Conservation (phyloP, 2,888 invertebrate species). For the Tholera decimalis region DNA sequence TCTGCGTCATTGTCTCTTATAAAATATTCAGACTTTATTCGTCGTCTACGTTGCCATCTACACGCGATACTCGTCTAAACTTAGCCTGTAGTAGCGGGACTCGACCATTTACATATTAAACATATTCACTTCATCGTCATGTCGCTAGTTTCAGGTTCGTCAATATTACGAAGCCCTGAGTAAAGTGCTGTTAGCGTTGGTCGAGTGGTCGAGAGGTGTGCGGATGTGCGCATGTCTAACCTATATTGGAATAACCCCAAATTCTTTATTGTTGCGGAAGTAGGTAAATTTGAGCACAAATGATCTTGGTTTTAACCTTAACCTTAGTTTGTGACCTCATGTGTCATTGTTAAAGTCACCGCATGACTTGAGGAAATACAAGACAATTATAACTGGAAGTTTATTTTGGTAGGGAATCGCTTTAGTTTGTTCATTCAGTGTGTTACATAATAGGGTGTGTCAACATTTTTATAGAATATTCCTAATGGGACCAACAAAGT, state of each 20-base stretch:
- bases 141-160: constrained; percentile 9
- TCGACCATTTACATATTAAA: constrained; percentile 48
- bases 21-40: constrained; percentile 63
- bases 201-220: constrained; percentile 10
- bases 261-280: constrained; percentile 51
- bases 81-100: constrained; percentile 49
- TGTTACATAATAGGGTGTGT: background rate
- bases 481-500: background rate
- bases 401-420: constrained; percentile 15
- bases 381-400: constrained; percentile 16
- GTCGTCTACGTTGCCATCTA: constrained; percentile 33
- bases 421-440: constrained; percentile 12
- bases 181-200: too few relatives aligned
- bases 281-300: constrained; percentile 54
- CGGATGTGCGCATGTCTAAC: constrained; percentile 51
- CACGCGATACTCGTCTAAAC: constrained; percentile 54
- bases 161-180: constrained; percentile 12
- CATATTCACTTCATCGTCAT: constrained; percentile 35
- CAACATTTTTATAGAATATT: background rate
- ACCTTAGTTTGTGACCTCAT: constrained; percentile 52
- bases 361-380: constrained; percentile 27
- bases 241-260: constrained; percentile 41
- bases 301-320: constrained; percentile 51
- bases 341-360: constrained; percentile 22
- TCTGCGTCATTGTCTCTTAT: constrained; percentile 52